phyloP scores from a whole-genome alignment of 2,797 vertebrate genomes.

The Channallabes apus region DNA sequence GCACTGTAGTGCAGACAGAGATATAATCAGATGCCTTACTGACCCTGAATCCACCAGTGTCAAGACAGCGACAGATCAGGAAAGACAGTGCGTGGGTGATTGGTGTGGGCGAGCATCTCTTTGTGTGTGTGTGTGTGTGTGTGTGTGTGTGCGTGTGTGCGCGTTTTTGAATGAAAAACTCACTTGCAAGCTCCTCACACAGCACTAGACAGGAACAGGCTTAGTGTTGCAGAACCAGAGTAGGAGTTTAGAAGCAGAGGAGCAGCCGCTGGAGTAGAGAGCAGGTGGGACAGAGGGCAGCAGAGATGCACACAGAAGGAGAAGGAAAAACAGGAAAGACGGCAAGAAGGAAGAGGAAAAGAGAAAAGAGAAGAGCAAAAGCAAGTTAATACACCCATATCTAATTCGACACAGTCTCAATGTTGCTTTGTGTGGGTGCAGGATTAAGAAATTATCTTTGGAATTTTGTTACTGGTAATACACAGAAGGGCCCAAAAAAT shows the following conservation, averaged over 20 bases:
- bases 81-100: neutral
- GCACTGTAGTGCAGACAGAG: neutral
- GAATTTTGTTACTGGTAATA: neutral
- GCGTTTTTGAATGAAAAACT: constrained; percentile 52
- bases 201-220: constrained; percentile 90
- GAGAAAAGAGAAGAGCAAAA: constrained; percentile 49
- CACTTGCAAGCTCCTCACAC: constrained; percentile 77
- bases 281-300: constrained; percentile 61
- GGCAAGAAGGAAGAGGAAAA: neutral
- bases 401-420: constrained; percentile 6
- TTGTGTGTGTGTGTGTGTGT: neutral
- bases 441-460: constrained; percentile 9
- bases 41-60: neutral
- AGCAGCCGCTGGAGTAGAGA: constrained; percentile 83
- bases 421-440: neutral
- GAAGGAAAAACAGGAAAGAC: constrained; percentile 40
- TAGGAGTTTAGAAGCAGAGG: constrained; percentile 92
- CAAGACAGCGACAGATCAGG: constrained; percentile 6
- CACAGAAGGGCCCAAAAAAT: too few species aligned
- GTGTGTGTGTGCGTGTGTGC: neutral
- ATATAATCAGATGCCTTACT: constrained; percentile 8
- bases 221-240: constrained; percentile 95
- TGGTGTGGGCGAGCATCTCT: too few species aligned
- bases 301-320: constrained; percentile 43
- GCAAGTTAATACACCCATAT: constrained; percentile 61